Base-by-base conservation (phyloP, 2,797 vertebrate genomes). In the Cuniculus paca region DNA sequence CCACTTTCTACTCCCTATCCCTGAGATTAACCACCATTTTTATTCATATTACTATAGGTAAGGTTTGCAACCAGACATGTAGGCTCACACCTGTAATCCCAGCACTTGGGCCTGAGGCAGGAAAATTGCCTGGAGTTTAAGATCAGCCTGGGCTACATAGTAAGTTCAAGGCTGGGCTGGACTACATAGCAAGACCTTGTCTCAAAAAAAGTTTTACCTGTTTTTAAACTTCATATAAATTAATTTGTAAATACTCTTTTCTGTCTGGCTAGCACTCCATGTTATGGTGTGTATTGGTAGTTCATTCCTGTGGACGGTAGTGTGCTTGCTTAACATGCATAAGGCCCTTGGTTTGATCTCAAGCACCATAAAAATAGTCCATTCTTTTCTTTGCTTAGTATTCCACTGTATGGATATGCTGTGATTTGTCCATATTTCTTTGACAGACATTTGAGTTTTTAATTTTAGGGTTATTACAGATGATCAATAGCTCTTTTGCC, bases 211-310 rank as follows among this genome's bases (percentile, higher is more conserved):
- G 10, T 81, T 91, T 78, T 93, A 8, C 83, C 77, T 96, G 72
- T 63, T 95, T 93, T 95, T 91, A 39, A 84, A 83, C 17, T 89
- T 97, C 60, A 68, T 89, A 39, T 87, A 83, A 81, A 92, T 78
- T 31, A 92, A 88, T 65, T 88, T 54, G 77, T 93, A 52, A 87
- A 7, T 63, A 87, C 48, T 95, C 13, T 92, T 94, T 96, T 81
- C 48, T 60, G 28, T 95, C 80, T 94, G 58, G 36, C 75, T 87
- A 90, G 11, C 70, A 68, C 39, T 89, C 83, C 39, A 20, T 95
- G 61, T 89, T 89, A 54, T 95, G 50, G 39, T 92, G 5, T 85
- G 8, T 90, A 54, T 91, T 48, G 74, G 8, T 75, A 54, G 61
- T 58, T 82, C 39, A 39, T 79, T 58, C 34, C 77, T 36, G 4